These are phyloP conservation scores for Platanista minor DNA, from an alignment of 2,113 vertebrate genomes.

Conservation along the genomic window DNA sequence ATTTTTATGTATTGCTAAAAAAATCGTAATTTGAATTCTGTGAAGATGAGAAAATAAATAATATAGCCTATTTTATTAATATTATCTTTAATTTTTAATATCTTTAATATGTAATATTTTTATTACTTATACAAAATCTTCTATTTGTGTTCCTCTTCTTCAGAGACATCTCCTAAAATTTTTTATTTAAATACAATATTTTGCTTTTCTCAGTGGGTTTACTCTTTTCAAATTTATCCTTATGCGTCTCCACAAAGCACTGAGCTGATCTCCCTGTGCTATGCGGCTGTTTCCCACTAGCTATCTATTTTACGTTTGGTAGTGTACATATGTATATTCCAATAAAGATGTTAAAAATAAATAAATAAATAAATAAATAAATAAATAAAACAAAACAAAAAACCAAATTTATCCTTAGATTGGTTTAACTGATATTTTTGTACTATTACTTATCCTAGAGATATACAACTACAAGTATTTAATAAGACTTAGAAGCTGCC, in stretches of 20 bases:
- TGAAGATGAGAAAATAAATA: constrained; percentile 19
- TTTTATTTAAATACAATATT: background rate
- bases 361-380: too few species aligned
- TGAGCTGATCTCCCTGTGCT: too few species aligned
- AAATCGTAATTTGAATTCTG: background rate
- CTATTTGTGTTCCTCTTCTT: background rate
- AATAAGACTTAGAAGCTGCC: background rate
- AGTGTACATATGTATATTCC: too few species aligned
- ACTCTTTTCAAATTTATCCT: constrained; percentile 14
- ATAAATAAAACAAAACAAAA: too few species aligned
- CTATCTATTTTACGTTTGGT: too few species aligned
- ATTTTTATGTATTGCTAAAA: constrained; percentile 21
- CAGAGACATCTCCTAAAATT: background rate
- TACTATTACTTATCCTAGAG: background rate
- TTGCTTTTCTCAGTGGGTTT: background rate
- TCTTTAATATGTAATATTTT: background rate
- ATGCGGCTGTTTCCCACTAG: too few species aligned
- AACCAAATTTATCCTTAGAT: background rate
- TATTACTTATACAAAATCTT: constrained; percentile 11
- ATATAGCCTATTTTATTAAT: background rate
- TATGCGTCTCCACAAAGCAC: too few species aligned
- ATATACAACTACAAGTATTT: background rate
- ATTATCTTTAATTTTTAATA: background rate
- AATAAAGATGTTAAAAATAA: too few species aligned
- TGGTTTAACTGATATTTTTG: constrained; percentile 3